Percentiles rank a stretch among this genome's conserved stretches.
phyloP scores from a whole-genome alignment of 2,888 invertebrate genomes.

The Strigamia crassipes region DNA sequence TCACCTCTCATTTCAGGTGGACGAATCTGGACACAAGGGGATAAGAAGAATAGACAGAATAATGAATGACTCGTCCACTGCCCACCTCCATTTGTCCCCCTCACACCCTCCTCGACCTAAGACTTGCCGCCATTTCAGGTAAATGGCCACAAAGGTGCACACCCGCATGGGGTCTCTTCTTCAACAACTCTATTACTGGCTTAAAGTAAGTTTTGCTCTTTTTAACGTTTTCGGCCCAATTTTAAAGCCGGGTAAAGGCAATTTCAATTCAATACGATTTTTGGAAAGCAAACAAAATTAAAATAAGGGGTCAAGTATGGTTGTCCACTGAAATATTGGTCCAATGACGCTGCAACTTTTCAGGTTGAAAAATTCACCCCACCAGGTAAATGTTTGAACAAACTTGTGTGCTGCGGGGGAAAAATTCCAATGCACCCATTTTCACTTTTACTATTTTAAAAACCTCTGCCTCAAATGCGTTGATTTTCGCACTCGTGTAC shows the following conservation, averaged over 20 bases:
- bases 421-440: neutral
- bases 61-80: constrained; percentile 32
- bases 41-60: constrained; percentile 32
- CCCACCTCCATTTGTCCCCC: constrained; percentile 36
- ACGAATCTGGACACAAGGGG: constrained; percentile 35
- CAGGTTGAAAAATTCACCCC: neutral
- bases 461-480: neutral
- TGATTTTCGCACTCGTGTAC: constrained; percentile 12
- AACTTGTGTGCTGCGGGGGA: constrained; percentile 15
- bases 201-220: constrained; percentile 15
- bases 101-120: constrained; percentile 38
- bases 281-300: neutral
- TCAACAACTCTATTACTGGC: constrained; percentile 36
- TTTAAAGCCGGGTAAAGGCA: neutral
- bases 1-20: constrained; percentile 40
- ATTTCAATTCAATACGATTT: neutral
- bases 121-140: constrained; percentile 42
- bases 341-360: constrained; percentile 19
- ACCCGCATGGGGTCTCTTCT: constrained; percentile 31
- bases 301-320: constrained; percentile 33
- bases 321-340: constrained; percentile 1
- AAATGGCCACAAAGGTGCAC: constrained; percentile 38
- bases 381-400: constrained; percentile 38
- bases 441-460: constrained; percentile 39
- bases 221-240: neutral